A percentile compares a stretch with the other conserved stretches of the same genome.
These are phyloP conservation scores for Stomorhina lunata DNA, from an alignment of 2,888 invertebrate genomes.

Conservation along the genomic window DNA sequence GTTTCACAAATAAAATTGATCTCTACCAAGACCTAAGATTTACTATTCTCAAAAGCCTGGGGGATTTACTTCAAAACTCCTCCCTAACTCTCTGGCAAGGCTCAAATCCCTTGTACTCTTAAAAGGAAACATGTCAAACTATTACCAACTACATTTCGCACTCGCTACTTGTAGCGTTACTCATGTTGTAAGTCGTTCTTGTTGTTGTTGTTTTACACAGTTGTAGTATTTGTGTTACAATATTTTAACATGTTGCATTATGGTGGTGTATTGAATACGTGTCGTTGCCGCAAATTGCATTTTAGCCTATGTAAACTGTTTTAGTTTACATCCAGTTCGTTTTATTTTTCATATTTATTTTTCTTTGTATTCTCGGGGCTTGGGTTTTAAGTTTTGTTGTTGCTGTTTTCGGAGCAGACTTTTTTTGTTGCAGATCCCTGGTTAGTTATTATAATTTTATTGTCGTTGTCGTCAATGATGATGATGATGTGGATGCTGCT, in stretches of 20 bases:
- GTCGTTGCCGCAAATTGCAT: constrained; percentile 65
- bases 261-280: constrained; percentile 65
- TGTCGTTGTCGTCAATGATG: constrained; percentile 22
- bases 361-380: neutral
- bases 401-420: neutral
- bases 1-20: too few species aligned
- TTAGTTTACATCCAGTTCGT: constrained; percentile 30
- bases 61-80: neutral
- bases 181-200: constrained; percentile 1
- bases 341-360: neutral
- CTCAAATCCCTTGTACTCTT: neutral
- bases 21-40: too few species aligned
- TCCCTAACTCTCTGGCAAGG: neutral
- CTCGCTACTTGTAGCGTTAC: neutral
- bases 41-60: too few species aligned
- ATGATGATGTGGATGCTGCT: neutral
- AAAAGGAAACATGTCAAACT: neutral
- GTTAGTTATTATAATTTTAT: constrained; percentile 46
- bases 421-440: constrained; percentile 2
- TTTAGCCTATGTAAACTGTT: constrained; percentile 60
- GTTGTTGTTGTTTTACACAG: constrained; percentile 44
- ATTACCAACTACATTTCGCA: neutral
- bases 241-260: constrained; percentile 65
- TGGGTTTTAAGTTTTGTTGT: neutral
- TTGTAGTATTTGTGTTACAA: constrained; percentile 62